These are phyloP conservation scores for Oligia latruncula DNA, from an alignment of 2,888 invertebrate species.

Conservation along the genomic window DNA sequence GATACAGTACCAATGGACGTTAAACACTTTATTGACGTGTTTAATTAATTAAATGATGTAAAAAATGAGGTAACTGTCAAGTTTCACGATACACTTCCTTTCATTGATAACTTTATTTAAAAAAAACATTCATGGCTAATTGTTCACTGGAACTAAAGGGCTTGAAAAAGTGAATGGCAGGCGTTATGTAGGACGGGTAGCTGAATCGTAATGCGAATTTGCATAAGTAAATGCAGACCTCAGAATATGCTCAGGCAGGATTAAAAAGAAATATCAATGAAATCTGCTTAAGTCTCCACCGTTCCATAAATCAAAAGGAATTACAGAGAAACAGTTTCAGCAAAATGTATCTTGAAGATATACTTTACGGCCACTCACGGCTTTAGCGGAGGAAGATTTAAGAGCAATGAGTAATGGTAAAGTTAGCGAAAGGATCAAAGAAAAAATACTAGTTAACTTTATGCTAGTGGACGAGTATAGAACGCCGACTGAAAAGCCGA, in stretches of 20 bases:
- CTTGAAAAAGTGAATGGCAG: slow-evolving; percentile 62
- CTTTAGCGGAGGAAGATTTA: slow-evolving; percentile 43
- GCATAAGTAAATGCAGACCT: slow-evolving; percentile 48
- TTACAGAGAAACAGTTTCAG: slow-evolving; percentile 37
- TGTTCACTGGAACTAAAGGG: slow-evolving; percentile 51
- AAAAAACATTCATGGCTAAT: slow-evolving; percentile 59
- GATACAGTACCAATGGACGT: slow-evolving; percentile 58
- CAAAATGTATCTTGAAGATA: slow-evolving; percentile 47
- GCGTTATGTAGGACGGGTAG: slow-evolving; percentile 47
- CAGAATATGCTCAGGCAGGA: slow-evolving; percentile 37
- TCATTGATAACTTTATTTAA: slow-evolving; percentile 70
- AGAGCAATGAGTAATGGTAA: slow-evolving; percentile 27
- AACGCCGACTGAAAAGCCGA: slow-evolving; percentile 8
- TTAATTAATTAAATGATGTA: slow-evolving; percentile 61
- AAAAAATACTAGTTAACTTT: slow-evolving; percentile 33
- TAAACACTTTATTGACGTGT: slow-evolving; percentile 63
- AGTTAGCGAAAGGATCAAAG: slow-evolving; percentile 35
- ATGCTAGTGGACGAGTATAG: background rate
- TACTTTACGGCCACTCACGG: slow-evolving; percentile 41
- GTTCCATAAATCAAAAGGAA: slow-evolving; percentile 55
- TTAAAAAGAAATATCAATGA: slow-evolving; percentile 65
- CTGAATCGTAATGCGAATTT: slow-evolving; percentile 65
- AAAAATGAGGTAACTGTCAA: slow-evolving; percentile 64
- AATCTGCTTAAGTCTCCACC: slow-evolving; percentile 45
- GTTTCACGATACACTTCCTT: slow-evolving; percentile 66